phyloP scores from a whole-genome alignment of 2,888 invertebrate species.

The Hyalella azteca region DNA sequence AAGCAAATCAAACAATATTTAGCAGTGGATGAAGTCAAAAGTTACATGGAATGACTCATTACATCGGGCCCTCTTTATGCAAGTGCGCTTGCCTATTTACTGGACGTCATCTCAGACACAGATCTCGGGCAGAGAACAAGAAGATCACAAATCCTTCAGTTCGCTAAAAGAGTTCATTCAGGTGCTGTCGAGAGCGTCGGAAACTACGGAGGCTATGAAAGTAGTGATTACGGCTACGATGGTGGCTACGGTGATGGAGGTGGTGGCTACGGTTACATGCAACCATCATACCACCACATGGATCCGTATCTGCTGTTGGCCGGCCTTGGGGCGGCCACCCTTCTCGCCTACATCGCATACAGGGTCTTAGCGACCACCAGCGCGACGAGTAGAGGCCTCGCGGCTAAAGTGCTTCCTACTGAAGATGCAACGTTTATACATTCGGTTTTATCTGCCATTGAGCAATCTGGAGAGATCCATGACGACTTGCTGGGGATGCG shows the following conservation, averaged over 20 bases:
- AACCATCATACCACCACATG: conserved; percentile 35
- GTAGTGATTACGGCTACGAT: conserved; percentile 38
- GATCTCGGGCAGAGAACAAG: too few species aligned
- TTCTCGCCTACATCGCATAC: conserved; percentile 52
- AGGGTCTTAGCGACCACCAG: conserved; percentile 44
- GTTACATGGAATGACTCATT: too few species aligned
- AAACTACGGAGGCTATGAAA: conserved; percentile 43
- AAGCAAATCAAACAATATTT: too few species aligned
- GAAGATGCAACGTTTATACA: background rate
- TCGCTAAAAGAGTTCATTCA: too few species aligned
- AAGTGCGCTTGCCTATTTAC: too few species aligned
- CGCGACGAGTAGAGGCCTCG: background rate
- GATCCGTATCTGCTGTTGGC: conserved; percentile 54
- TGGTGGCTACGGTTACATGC: conserved; percentile 1
- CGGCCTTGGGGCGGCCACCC: conserved; percentile 49
- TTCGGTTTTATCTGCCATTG: conserved; percentile 40
- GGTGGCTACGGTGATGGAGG: conserved; percentile 20
- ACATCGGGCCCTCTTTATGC: too few species aligned
- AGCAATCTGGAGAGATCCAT: conserved; percentile 40
- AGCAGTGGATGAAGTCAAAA: too few species aligned
- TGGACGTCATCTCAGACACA: too few species aligned
- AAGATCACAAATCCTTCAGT: too few species aligned
- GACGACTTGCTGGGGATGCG: too few species aligned
- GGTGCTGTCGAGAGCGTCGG: too few species aligned
- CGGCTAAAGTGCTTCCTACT: background rate